Percentiles rank a stretch among this genome's conserved stretches.
phyloP scores from a whole-genome alignment of 1,140 invertebrate genomes.

The Metaphire vulgaris region DNA sequence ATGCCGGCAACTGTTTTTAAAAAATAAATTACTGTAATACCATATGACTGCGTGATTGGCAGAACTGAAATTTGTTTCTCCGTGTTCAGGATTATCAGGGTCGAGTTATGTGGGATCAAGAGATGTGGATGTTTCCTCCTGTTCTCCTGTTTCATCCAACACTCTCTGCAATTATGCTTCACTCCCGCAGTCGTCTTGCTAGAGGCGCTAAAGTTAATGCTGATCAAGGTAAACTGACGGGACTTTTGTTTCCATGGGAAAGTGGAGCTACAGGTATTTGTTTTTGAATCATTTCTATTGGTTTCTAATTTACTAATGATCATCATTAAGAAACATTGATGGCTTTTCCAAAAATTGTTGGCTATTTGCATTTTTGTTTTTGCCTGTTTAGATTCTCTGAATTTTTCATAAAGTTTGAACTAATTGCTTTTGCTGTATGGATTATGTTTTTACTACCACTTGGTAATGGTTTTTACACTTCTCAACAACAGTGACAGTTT shows the following conservation, averaged over 20 bases:
- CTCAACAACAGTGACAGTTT: too few species aligned
- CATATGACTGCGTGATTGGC: too few species aligned
- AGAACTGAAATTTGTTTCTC: too few species aligned
- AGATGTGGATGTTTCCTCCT: slow-evolving; percentile 54
- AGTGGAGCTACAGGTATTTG: slow-evolving; percentile 46
- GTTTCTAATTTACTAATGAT: not conserved
- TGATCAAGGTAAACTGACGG: slow-evolving; percentile 39
- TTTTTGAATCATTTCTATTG: too few species aligned
- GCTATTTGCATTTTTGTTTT: not conserved
- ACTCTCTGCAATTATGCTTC: slow-evolving; percentile 38
- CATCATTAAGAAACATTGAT: not conserved
- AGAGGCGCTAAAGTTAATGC: slow-evolving; percentile 45
- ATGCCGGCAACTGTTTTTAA: too few species aligned
- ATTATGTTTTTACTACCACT: too few species aligned
- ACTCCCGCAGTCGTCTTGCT: slow-evolving; percentile 41
- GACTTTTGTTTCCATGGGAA: slow-evolving; percentile 54
- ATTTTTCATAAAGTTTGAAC: too few species aligned
- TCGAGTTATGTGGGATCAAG: slow-evolving; percentile 56
- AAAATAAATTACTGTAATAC: too few species aligned
- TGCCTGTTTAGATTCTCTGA: too few species aligned
- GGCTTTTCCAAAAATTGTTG: not conserved
- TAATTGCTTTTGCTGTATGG: too few species aligned
- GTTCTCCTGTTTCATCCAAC: slow-evolving; percentile 49
- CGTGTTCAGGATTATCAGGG: slow-evolving; percentile 38
- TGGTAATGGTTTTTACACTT: too few species aligned